Evolutionary conservation across 2,113 vertebrate species (phyloP), one percentile per base, ranked within the genome.

Genomic region (Cercocebus atys): DNA sequence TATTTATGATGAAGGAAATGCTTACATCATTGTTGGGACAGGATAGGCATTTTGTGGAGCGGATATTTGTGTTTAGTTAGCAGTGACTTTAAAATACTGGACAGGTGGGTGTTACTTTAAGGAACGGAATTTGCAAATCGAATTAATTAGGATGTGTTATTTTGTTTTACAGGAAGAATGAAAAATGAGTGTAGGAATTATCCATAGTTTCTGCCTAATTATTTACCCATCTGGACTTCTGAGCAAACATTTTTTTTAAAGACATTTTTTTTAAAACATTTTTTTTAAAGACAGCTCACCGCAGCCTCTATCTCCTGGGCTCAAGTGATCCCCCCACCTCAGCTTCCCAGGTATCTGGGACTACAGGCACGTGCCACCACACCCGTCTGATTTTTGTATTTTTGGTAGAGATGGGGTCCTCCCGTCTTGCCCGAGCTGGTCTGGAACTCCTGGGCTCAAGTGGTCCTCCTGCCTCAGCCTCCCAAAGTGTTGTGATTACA

Each of bases 41-140:
- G 79, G 50, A 52, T 83, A 82, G 50, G 27, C n/a, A 43, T 87
- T 88, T 95, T 52, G 0, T 5, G 73, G 73, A 79, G 81, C 87
- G 61, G 6, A 0, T 88, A 38, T 87, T 96, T 95, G 38, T 78
- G 45, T 81, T 88, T 66, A 70, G 55, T 90, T 66, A 75, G 55
- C 38, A 79, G 25, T 81, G 61, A 81, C 78, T 91, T 85, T 61
- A 52, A 90, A 95, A 88, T 78, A 66, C n/a, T n/a, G 10, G 64
- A 70, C 25, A 50, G 64, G 64, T 75, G 38, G 45, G 2, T 84
- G 40, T 83, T 85, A 61, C 66, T 94, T 92, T 88, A 86, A 59
- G 92, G 87, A 89, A 88, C n/a, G 12, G n/a, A 87, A 64, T 87
- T 88, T 89, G 79, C 66, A 94, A 92, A 50, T 95, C 52, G 72